Evolutionary conservation across 2,797 vertebrate genomes (phyloP).

Genomic region (Adrianichthys oophorus): DNA sequence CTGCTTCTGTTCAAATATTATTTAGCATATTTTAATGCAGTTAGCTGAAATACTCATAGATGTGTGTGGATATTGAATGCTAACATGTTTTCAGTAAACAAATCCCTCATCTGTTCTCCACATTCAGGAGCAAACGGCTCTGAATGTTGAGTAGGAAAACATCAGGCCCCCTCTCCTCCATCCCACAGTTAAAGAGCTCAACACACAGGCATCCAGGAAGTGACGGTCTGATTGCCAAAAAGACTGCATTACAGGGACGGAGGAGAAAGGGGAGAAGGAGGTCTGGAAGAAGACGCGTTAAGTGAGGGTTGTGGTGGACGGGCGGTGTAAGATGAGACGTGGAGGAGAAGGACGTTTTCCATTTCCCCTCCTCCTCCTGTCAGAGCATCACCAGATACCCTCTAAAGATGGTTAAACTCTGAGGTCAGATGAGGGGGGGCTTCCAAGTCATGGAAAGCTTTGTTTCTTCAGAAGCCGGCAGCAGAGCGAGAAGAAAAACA

Average conservation of each 20-base stretch:
- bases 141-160: conserved; percentile 45
- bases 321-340: conserved; percentile 43
- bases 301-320: conserved; percentile 28
- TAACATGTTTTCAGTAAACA: no score
- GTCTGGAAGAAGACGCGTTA: conserved; percentile 15
- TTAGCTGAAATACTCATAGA: no score
- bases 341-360: conserved; percentile 67
- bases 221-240: conserved; percentile 51
- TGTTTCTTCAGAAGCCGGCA: conserved; percentile 58
- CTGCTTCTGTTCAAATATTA: no score
- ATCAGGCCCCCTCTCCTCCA: conserved; percentile 53
- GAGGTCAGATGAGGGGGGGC: conserved; percentile 24
- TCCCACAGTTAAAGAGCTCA: conserved; percentile 63
- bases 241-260: conserved; percentile 37
- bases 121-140: conserved; percentile 23
- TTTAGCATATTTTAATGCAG: no score
- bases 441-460: conserved; percentile 1
- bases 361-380: conserved; percentile 66
- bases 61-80: no score
- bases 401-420: conserved; percentile 43
- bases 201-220: conserved; percentile 72
- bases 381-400: conserved; percentile 45
- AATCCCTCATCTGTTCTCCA: background rate
- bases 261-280: conserved; percentile 6
- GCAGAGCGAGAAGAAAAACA: conserved; percentile 16